Conservation (phyloP, 2,888 invertebrate species). For the Agrotis exclamationis region DNA sequence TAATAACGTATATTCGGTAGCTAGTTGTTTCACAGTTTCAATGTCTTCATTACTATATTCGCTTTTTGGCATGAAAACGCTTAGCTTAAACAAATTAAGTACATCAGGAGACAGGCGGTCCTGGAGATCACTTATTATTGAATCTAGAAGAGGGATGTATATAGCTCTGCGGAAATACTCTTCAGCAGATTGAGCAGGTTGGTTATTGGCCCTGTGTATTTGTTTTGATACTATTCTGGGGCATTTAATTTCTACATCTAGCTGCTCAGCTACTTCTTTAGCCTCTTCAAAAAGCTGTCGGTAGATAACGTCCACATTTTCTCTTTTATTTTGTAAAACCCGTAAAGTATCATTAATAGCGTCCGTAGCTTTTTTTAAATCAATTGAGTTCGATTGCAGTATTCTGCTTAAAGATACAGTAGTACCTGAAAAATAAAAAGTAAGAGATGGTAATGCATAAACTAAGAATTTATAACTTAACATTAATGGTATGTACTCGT, state of each 20-base stretch:
- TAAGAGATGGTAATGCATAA: neutral
- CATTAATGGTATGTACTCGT: neutral
- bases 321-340: neutral
- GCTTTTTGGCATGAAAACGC: slow-evolving; percentile 1
- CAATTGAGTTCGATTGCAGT: slow-evolving; percentile 1
- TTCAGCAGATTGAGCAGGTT: neutral
- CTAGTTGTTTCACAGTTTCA: slow-evolving; percentile 3
- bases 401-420: slow-evolving; percentile 3
- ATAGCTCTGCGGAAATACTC: neutral
- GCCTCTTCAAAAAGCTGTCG: neutral
- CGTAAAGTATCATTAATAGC: neutral
- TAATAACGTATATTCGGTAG: slow-evolving; percentile 1
- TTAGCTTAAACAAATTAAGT: neutral
- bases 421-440: slow-evolving; percentile 1
- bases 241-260: neutral
- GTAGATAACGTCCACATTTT: neutral
- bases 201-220: neutral
- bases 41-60: neutral
- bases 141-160: neutral
- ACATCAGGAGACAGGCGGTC: no score
- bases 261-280: neutral
- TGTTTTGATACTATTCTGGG: neutral
- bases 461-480: neutral
- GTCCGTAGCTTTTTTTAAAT: neutral
- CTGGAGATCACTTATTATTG: no score